Evolutionary conservation across 2,888 invertebrate genomes (phyloP).

Genomic region (Agriopis leucophaearia): DNA sequence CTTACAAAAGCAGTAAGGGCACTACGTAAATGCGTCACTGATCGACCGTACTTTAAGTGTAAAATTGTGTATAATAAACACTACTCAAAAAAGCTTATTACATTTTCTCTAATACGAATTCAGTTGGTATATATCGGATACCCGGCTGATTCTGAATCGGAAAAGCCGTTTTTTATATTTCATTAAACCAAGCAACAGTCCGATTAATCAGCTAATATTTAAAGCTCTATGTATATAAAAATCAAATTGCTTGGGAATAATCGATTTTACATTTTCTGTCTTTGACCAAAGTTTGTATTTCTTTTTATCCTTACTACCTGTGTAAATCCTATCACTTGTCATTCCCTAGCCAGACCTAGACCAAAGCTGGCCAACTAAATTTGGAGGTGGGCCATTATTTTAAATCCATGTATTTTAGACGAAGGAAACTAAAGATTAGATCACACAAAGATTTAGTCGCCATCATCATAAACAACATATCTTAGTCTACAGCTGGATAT

Average conservation of each 20-base stretch:
- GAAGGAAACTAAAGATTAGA: too few species aligned
- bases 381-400: not conserved
- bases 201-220: too few species aligned
- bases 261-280: not conserved
- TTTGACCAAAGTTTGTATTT: not conserved
- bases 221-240: too few species aligned
- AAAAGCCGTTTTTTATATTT: not conserved
- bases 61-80: too few species aligned
- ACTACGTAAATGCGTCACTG: too few species aligned
- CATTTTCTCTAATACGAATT: not conserved
- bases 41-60: not conserved
- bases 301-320: not conserved
- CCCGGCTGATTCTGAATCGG: not conserved
- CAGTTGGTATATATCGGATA: not conserved
- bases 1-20: slow-evolving; percentile 5
- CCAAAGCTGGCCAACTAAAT: not conserved
- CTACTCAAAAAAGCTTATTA: too few species aligned
- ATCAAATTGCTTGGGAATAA: not conserved
- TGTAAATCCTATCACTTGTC: slow-evolving; percentile 1
- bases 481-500: too few species aligned
- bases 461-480: too few species aligned
- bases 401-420: not conserved
- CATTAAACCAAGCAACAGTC: too few species aligned
- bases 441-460: too few species aligned
- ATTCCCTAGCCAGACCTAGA: slow-evolving; percentile 25